These are phyloP conservation scores for Oophaga sylvatica DNA, from an alignment of 2,797 vertebrate species.

Conservation along the genomic window DNA sequence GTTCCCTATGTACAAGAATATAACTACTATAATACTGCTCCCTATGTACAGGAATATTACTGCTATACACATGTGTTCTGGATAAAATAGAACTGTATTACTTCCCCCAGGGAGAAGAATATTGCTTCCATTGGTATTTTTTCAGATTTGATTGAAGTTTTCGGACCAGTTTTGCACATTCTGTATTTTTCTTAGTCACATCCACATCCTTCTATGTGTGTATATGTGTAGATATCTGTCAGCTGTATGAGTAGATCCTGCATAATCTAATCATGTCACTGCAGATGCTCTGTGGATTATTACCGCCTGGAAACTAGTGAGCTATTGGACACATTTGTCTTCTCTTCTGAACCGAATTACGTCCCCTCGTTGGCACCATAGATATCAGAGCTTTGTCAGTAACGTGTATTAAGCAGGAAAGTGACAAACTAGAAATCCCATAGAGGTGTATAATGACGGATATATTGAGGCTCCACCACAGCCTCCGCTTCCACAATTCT, in stretches of 20 bases:
- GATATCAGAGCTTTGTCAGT: conserved; percentile 14
- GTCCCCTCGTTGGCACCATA: neutral
- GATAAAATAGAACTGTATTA: too few species aligned
- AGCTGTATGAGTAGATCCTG: neutral
- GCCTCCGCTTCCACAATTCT: neutral
- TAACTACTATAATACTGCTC: conserved; percentile 2
- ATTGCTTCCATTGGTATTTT: neutral
- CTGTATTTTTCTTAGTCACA: neutral
- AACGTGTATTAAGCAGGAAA: neutral
- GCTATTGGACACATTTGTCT: conserved; percentile 9
- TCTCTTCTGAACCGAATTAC: neutral
- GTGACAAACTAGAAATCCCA: neutral
- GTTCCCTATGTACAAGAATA: neutral
- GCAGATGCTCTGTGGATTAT: neutral
- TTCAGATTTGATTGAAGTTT: neutral
- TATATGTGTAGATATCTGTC: neutral
- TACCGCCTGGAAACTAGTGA: neutral
- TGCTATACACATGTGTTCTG: too few species aligned
- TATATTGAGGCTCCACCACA: neutral
- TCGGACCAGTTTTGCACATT: neutral
- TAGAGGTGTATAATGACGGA: conserved; percentile 14
- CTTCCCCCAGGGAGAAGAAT: neutral
- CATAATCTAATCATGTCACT: neutral
- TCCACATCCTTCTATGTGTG: neutral
- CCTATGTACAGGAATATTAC: too few species aligned